phyloP scores from a whole-genome alignment of 2,113 vertebrate species.

The Carassius gibelio region DNA sequence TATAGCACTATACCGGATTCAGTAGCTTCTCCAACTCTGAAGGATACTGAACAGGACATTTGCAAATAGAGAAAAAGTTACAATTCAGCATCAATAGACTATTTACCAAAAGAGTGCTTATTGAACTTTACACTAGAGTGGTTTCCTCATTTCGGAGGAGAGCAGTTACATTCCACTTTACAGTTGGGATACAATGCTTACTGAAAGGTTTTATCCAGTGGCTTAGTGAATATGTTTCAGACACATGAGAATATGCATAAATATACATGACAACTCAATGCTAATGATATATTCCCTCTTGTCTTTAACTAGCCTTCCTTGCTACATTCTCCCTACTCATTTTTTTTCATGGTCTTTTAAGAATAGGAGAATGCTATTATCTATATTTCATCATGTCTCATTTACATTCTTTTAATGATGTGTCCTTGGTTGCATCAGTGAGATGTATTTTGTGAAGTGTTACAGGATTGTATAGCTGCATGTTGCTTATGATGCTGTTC shows the following conservation, averaged over 20 bases:
- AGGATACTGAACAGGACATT: not conserved
- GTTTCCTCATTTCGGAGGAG: not conserved
- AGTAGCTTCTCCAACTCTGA: not conserved
- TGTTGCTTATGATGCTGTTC: constrained; percentile 3
- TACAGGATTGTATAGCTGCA: not conserved
- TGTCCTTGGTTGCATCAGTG: constrained; percentile 4
- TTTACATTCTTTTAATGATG: constrained; percentile 21
- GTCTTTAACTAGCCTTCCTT: not conserved
- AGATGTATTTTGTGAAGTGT: not conserved
- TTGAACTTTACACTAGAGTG: not conserved
- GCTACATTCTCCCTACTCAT: not conserved
- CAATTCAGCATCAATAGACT: not conserved
- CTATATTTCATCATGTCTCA: not conserved
- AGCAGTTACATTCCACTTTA: not conserved
- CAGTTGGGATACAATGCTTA: not conserved
- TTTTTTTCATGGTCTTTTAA: constrained; percentile 21
- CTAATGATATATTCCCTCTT: not conserved
- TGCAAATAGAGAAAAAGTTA: not conserved
- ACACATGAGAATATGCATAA: not conserved
- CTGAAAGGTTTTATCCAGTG: not conserved
- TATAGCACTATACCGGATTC: not conserved
- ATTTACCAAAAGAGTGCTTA: not conserved
- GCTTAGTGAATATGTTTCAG: not conserved
- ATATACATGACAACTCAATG: not conserved
- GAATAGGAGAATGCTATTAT: not conserved